These are phyloP conservation scores for Pantherophis guttatus DNA, from an alignment of 2,113 vertebrate genomes.

Conservation along the genomic window DNA sequence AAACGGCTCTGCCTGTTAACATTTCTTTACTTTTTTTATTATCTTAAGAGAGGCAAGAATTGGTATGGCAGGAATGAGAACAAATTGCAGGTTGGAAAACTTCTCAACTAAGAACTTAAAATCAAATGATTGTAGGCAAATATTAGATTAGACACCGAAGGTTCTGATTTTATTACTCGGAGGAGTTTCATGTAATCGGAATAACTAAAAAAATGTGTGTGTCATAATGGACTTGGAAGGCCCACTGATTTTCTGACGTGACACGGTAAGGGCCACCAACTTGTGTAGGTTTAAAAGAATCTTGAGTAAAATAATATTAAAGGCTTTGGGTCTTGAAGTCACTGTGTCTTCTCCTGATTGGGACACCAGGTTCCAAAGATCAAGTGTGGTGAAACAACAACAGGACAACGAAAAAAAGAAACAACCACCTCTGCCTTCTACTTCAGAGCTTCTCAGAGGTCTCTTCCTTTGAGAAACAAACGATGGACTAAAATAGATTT, in stretches of 20 bases:
- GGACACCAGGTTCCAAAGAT: too few relatives aligned
- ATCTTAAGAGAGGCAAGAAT: not conserved
- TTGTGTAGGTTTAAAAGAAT: too few relatives aligned
- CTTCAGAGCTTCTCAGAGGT: not conserved
- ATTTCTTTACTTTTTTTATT: not conserved
- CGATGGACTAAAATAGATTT: not conserved
- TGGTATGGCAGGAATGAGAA: rapidly evolving
- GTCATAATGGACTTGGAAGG: not conserved
- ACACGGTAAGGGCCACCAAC: too few relatives aligned
- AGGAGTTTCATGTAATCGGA: too few relatives aligned
- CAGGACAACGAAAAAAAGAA: too few relatives aligned
- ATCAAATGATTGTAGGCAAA: not conserved
- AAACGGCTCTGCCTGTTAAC: not conserved
- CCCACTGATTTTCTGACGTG: not conserved
- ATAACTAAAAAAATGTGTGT: not conserved
- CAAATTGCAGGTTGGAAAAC: rapidly evolving
- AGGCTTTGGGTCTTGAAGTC: not conserved
- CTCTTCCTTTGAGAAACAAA: not conserved
- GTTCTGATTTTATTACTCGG: not conserved
- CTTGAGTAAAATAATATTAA: too few relatives aligned
- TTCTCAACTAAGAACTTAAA: not conserved
- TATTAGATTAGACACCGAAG: not conserved
- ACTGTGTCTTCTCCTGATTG: not conserved
- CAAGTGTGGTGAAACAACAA: too few relatives aligned
- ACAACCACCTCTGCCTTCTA: too few relatives aligned